Base-by-base conservation (phyloP, 1,140 invertebrate species). In the Pachypeltis micranthus region DNA sequence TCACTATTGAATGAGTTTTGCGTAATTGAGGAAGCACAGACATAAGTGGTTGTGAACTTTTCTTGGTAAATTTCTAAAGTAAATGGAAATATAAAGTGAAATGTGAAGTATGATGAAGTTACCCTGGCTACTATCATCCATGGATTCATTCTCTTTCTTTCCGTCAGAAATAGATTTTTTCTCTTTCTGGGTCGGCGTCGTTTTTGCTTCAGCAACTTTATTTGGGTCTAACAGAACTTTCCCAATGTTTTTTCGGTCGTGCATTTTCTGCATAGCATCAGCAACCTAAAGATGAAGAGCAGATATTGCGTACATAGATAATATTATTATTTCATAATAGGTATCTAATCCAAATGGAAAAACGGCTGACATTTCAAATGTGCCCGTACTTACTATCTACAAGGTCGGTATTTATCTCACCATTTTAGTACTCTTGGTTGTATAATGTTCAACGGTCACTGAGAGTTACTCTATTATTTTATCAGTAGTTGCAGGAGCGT, bases 231-330 rank as follows among this genome's bases (percentile, higher is more conserved):
- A 73, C 24, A 93, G 80, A 16, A 93, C 82, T 76, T 93, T 93
- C 14, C 91, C 91, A 71, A 93, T 83, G 74, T 93, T 93, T 74
- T 91, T 91, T 69, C 90, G 83, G 69, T 93, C 90, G 73, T 93
- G 90, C 82, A 94, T 87, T 73, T 88, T 90, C 74, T 91, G 88
- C 90, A 94, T 93, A 0, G 88, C 91, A 68, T 93, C 90, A 26
- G 82, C 80, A 21, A 90, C 85, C 85, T 88, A 67, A 23, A 68
- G 64, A 23, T 14, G n/a, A 28, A 59, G 14, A 19, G 14, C 24
- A 47, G 7, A 39, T 39, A 39, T 10, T 39, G n/a, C n/a, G n/a
- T 39, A 39, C n/a, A 39, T 39, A 39, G 7, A 39, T 39, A 39
- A 39, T 39, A 39, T 39, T 10, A 10, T 10, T 39, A 39, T 39